These are phyloP conservation scores for Papilio helenus DNA, from an alignment of 1,140 invertebrate genomes.

Conservation along the genomic window DNA sequence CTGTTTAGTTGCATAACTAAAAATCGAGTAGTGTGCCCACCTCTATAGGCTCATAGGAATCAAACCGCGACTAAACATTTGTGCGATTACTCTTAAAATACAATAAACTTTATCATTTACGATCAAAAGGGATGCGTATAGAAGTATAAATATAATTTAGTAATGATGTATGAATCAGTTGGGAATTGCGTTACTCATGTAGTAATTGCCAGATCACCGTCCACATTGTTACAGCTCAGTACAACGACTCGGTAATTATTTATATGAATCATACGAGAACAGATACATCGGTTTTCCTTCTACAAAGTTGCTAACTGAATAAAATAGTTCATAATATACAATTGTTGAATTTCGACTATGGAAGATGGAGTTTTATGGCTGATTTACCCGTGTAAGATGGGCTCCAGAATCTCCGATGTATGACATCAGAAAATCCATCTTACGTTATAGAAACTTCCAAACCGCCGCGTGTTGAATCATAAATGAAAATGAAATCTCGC, in stretches of 20 bases:
- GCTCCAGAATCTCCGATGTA: neutral
- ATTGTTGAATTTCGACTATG: no score
- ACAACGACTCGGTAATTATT: conserved; percentile 30
- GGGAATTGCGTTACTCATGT: conserved; percentile 28
- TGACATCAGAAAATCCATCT: neutral
- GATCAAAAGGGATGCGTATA: neutral
- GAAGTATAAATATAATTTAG: neutral
- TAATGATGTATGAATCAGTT: conserved; percentile 30
- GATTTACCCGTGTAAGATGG: no score
- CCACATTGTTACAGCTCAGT: conserved; percentile 24
- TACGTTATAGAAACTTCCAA: neutral
- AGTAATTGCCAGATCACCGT: conserved; percentile 29
- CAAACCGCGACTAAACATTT: no score
- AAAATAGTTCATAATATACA: no score
- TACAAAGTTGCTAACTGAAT: neutral
- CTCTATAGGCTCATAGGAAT: no score
- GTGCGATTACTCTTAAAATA: neutral
- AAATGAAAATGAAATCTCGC: conserved; percentile 32
- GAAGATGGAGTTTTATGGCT: no score
- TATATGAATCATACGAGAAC: conserved; percentile 18
- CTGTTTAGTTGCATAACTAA: no score
- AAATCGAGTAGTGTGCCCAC: no score
- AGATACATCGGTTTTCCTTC: neutral
- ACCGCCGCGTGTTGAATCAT: neutral
- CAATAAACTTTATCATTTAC: neutral